Evolutionary conservation across 2,888 invertebrate genomes (phyloP).

Genomic region (Tachina lurida): DNA sequence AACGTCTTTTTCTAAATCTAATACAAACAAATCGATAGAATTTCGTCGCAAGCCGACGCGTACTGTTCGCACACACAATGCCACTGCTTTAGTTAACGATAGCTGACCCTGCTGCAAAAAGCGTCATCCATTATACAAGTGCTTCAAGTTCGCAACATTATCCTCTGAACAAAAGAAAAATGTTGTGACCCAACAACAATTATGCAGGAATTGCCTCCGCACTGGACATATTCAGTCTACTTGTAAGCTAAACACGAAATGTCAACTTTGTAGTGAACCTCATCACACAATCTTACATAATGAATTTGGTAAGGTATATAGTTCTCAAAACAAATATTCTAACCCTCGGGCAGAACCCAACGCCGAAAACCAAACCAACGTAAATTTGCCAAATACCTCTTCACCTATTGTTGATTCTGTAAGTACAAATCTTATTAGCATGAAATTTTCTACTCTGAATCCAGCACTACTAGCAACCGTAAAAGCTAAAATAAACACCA

Average conservation of each 20-base stretch:
- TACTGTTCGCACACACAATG: constrained; percentile 18
- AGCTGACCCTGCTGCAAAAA: constrained; percentile 43
- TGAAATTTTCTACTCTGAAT: not conserved
- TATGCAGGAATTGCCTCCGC: constrained; percentile 56
- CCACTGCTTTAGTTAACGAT: not conserved
- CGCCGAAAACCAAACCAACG: constrained; percentile 13
- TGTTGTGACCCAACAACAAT: constrained; percentile 39
- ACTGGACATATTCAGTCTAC: constrained; percentile 47
- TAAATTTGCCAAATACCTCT: constrained; percentile 1
- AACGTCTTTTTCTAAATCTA: not conserved
- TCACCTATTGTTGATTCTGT: constrained; percentile 8
- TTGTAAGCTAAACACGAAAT: constrained; percentile 40
- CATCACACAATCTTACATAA: constrained; percentile 28
- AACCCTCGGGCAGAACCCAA: not conserved
- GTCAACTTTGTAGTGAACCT: constrained; percentile 30
- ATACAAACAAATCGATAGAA: not conserved
- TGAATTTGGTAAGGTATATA: not conserved
- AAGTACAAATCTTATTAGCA: constrained; percentile 17
- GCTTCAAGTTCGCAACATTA: constrained; percentile 54
- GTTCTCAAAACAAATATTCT: not conserved
- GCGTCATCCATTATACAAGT: constrained; percentile 58
- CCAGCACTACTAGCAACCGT: constrained; percentile 41
- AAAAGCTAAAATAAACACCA: constrained; percentile 23
- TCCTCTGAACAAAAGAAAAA: constrained; percentile 45
- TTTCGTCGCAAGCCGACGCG: constrained; percentile 1